Evolutionary conservation across 2,888 invertebrate species (phyloP), one percentile per base, ranked within the genome.

Genomic region (Epicampocera succincta): DNA sequence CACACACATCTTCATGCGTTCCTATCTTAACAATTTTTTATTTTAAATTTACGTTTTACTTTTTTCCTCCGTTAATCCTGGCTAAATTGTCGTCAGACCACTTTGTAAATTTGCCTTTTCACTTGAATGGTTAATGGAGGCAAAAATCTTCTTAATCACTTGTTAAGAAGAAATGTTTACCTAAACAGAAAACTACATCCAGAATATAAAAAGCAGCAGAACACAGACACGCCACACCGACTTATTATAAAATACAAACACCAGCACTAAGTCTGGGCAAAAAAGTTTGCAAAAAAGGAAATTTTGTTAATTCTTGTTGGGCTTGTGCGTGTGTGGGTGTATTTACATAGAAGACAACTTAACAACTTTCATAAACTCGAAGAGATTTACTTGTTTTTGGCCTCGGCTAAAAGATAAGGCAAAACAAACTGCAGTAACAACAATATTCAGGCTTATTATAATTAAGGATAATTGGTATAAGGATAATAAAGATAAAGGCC

Each of bases 381-480:
- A 25, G 3, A 74, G 25, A 61, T 72, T n/a, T 25, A 61, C 21
- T 56, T 33, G 38, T 48, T 65, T 52, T 21, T 42, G 42, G 17
- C 5, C 3, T 40, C 9, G 12, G 61, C 44, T 33, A 13, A 33
- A 33, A 65, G 33, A 72, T 33, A 50, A 71, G 48, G 17, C n/a
- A 11, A 11, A 40, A 56, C 56, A 73, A 63, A 56, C 60, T 21
- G 25, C 25, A 52, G 25, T 19, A 38, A 40, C 44, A 48, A 58
- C 25, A 50, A 50, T 58, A 58, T 54, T 54, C 40, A 80, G 85
- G 86, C 86, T 87, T 88, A 52, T 87, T 89, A 89, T 89, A 89
- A 89, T 88, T 88, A 87, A 87, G 86, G 84, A 88, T 89, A 89
- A 89, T 89, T 89, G 89, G 88, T 86, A 87, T 87, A 88, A 87